phyloP scores from a whole-genome alignment of 1,140 invertebrate genomes.

The Tribolium castaneum region DNA sequence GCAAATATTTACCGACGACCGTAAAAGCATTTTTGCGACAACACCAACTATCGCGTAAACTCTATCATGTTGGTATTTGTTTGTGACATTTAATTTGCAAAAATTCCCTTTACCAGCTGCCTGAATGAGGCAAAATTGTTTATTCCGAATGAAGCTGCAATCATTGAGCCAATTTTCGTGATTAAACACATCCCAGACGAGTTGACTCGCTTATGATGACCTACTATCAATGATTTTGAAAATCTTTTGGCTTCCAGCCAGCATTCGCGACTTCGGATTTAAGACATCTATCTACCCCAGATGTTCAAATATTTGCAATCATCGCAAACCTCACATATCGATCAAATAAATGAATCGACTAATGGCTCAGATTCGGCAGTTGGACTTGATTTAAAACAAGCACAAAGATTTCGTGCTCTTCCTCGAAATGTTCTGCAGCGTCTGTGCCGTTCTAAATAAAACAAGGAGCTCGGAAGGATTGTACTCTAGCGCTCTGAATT shows the following conservation, averaged over 20 bases:
- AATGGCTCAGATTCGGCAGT: background rate
- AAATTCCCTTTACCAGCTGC: background rate
- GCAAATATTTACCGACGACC: background rate
- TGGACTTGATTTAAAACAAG: background rate
- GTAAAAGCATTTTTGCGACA: background rate
- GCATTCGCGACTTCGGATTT: background rate
- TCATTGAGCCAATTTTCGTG: background rate
- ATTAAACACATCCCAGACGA: slow-evolving; percentile 5
- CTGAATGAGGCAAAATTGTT: background rate
- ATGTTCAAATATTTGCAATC: slow-evolving; percentile 12
- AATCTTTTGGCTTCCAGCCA: slow-evolving; percentile 2
- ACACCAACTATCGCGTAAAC: background rate
- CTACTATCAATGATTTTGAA: background rate
- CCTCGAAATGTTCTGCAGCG: background rate
- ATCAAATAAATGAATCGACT: background rate
- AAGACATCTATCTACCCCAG: background rate
- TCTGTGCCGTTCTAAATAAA: background rate
- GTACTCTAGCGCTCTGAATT: background rate
- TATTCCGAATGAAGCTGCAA: background rate
- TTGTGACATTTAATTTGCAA: background rate
- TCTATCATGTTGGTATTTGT: background rate
- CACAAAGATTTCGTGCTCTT: background rate
- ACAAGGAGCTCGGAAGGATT: background rate
- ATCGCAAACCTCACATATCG: background rate
- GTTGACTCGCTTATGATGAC: slow-evolving; percentile 15